Evolutionary conservation across 2,113 vertebrate genomes (phyloP).

Genomic region (Elephantulus edwardii): DNA sequence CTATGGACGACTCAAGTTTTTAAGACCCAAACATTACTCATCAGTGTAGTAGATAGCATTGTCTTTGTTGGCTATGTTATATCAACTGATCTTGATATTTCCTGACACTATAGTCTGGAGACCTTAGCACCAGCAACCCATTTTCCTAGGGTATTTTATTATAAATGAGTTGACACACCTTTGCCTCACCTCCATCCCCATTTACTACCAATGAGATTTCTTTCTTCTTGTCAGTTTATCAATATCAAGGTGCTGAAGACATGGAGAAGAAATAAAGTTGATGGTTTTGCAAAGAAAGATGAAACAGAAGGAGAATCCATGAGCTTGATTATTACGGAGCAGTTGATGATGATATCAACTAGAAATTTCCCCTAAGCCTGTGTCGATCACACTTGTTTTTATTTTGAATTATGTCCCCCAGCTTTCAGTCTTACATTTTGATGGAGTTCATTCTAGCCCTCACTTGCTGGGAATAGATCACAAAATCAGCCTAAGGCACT

Average conservation of each 20-base stretch:
- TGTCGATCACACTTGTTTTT: background rate
- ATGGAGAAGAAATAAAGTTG: background rate
- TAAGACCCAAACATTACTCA: no score
- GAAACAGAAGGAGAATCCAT: background rate
- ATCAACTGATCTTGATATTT: no score
- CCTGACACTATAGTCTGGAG: no score
- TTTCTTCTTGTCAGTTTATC: background rate
- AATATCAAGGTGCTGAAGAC: background rate
- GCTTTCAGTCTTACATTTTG: fast-evolving
- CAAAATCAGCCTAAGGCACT: background rate
- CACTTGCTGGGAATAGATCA: no score
- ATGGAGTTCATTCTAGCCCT: background rate
- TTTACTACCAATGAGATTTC: no score
- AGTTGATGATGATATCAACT: fast-evolving
- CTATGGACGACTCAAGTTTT: no score
- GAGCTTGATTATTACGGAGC: fast-evolving
- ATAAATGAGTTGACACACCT: no score
- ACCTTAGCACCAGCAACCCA: no score
- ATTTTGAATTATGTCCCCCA: fast-evolving
- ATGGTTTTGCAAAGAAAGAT: background rate
- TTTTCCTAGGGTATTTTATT: no score
- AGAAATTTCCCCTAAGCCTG: fast-evolving
- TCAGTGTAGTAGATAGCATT: no score
- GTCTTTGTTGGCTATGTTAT: no score
- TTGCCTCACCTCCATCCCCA: no score